phyloP scores from a whole-genome alignment of 1,140 invertebrate genomes.

The Conus ventricosus region DNA sequence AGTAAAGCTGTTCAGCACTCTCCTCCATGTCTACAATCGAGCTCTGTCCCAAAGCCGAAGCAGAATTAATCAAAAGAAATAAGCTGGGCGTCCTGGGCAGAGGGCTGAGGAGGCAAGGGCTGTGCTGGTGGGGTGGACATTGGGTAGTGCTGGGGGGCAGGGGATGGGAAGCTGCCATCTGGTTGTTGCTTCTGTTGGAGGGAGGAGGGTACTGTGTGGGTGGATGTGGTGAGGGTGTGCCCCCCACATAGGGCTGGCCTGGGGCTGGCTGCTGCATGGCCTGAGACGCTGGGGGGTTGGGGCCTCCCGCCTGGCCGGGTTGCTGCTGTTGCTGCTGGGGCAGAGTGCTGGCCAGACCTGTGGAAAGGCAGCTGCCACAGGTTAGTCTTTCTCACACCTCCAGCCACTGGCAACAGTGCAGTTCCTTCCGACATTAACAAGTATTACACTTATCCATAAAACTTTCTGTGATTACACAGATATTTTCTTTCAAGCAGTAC shows the following conservation, averaged over 20 bases:
- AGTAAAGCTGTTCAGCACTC: too few species aligned
- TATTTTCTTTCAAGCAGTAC: too few species aligned
- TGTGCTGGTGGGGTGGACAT: conserved; percentile 46
- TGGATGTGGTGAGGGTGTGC: conserved; percentile 54
- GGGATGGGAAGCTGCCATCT: conserved; percentile 9
- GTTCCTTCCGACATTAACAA: too few species aligned
- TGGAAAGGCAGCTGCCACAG: not conserved
- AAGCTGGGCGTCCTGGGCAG: conserved; percentile 60
- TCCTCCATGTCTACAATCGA: too few species aligned
- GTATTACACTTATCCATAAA: too few species aligned
- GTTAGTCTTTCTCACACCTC: too few species aligned
- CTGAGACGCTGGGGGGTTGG: conserved; percentile 50
- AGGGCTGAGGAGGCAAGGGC: conserved; percentile 58
- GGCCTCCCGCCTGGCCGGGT: conserved; percentile 29
- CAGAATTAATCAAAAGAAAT: conserved; percentile 69
- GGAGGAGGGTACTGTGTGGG: conserved; percentile 42
- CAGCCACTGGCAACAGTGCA: too few species aligned
- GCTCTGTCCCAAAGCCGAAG: too few species aligned
- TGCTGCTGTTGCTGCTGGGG: conserved; percentile 43
- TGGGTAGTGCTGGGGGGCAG: conserved; percentile 48
- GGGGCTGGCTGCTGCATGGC: conserved; percentile 24
- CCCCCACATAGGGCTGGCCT: not conserved
- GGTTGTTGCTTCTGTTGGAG: conserved; percentile 50
- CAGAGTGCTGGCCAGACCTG: conserved; percentile 62
- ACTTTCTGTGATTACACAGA: too few species aligned